Conservation (phyloP, 2,888 invertebrate genomes). For the Cataglyphis rosenhaueri region DNA sequence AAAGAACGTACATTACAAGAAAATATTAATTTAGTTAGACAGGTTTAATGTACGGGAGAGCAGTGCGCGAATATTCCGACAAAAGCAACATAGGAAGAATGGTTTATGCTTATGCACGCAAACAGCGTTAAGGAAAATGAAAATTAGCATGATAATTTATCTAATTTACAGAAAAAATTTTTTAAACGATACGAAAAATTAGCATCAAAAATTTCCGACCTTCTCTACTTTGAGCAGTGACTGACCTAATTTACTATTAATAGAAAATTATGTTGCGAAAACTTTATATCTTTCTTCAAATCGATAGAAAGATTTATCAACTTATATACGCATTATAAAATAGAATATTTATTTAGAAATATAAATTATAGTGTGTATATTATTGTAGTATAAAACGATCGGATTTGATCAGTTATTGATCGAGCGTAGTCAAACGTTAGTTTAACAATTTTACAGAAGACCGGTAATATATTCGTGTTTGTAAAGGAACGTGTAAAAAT, state of each 20-base stretch:
- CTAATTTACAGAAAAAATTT: not conserved
- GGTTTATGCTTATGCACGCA: slow-evolving; percentile 16
- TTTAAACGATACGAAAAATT: not conserved
- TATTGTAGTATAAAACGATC: not conserved
- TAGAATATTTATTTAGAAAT: not conserved
- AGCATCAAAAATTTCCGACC: not conserved
- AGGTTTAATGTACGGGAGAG: not conserved
- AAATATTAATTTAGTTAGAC: slow-evolving; percentile 22
- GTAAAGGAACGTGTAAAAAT: slow-evolving; percentile 37
- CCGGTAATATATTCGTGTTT: slow-evolving; percentile 40
- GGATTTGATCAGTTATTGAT: not conserved
- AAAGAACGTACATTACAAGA: not conserved
- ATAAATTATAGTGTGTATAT: not conserved
- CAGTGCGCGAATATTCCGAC: not conserved
- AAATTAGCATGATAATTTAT: slow-evolving; percentile 42
- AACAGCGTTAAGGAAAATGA: not conserved
- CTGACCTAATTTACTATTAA: not conserved
- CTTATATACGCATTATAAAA: not conserved
- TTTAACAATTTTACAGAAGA: slow-evolving; percentile 23
- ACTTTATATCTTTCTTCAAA: not conserved
- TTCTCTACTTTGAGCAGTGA: not conserved
- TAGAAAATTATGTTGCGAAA: not conserved
- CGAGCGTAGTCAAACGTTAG: slow-evolving; percentile 9
- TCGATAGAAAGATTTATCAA: not conserved
- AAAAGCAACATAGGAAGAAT: not conserved